These are phyloP conservation scores for Erinaceus europaeus DNA, from an alignment of 2,113 vertebrate genomes.

Conservation along the genomic window DNA sequence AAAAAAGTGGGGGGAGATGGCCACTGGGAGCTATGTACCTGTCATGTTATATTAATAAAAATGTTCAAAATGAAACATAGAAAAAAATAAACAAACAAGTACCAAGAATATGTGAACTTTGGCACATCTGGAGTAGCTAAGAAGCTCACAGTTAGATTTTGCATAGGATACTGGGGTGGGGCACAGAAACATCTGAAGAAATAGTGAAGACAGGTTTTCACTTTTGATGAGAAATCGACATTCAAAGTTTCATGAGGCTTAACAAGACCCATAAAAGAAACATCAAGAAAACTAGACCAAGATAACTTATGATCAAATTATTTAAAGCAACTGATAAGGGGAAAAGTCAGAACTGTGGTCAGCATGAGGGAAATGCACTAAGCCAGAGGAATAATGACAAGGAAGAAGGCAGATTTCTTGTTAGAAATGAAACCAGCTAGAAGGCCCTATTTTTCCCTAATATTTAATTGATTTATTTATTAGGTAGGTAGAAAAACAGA, in stretches of 20 bases:
- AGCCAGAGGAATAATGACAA: background rate
- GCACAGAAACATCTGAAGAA: conserved; percentile 47
- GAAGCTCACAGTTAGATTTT: background rate
- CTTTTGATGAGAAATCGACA: background rate
- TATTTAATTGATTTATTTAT: no score
- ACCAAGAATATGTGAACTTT: background rate
- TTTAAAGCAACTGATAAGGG: background rate
- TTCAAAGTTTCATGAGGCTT: background rate
- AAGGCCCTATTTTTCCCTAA: rapidly evolving
- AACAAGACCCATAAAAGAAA: background rate
- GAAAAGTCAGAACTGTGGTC: background rate
- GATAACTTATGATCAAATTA: background rate
- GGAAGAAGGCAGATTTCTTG: background rate
- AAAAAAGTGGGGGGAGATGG: no score
- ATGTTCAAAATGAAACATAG: background rate
- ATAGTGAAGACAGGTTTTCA: background rate
- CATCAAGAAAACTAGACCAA: background rate
- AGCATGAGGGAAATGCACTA: no score
- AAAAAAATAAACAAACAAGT: background rate
- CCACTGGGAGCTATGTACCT: no score
- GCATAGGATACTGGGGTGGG: background rate
- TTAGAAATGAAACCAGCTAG: background rate
- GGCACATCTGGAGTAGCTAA: rapidly evolving
- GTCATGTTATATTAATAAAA: rapidly evolving
- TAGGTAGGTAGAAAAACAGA: background rate